These are phyloP conservation scores for Mythimna lalbum DNA, from an alignment of 2,888 invertebrate species.

Conservation along the genomic window DNA sequence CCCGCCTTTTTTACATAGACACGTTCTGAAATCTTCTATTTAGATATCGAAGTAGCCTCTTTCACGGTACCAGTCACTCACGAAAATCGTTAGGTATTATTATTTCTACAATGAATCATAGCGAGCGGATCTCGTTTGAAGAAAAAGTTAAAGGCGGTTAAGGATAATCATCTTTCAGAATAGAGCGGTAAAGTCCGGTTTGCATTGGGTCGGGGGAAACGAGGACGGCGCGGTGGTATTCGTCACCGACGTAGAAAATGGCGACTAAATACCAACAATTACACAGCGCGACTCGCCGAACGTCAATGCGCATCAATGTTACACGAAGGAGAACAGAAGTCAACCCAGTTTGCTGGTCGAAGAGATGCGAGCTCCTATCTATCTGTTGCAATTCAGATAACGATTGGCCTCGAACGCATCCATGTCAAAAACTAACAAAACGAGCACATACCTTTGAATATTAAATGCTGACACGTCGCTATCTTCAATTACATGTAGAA, in stretches of 20 bases:
- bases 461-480: constrained; percentile 63
- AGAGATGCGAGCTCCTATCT: constrained; percentile 74
- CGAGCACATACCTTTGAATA: constrained; percentile 79
- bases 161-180: constrained; percentile 82
- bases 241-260: constrained; percentile 90
- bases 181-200: constrained; percentile 86
- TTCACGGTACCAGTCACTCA: constrained; percentile 70
- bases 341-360: constrained; percentile 66
- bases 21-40: constrained; percentile 63
- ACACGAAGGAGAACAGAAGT: constrained; percentile 70
- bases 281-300: constrained; percentile 78
- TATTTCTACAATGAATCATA: constrained; percentile 88
- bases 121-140: constrained; percentile 79
- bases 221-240: constrained; percentile 88
- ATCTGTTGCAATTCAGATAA: constrained; percentile 77
- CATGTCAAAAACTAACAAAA: constrained; percentile 64
- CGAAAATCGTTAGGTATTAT: constrained; percentile 79
- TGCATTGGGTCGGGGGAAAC: constrained; percentile 78
- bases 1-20: constrained; percentile 75
- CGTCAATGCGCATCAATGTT: constrained; percentile 77
- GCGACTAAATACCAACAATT: constrained; percentile 90
- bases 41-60: constrained; percentile 62
- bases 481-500: constrained; percentile 69
- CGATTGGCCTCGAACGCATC: constrained; percentile 69
- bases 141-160: constrained; percentile 72